A percentile compares a stretch with the other conserved stretches of the same genome.
Evolutionary conservation across 2,797 vertebrate species (phyloP).

Genomic region (Argyrosomus regius): DNA sequence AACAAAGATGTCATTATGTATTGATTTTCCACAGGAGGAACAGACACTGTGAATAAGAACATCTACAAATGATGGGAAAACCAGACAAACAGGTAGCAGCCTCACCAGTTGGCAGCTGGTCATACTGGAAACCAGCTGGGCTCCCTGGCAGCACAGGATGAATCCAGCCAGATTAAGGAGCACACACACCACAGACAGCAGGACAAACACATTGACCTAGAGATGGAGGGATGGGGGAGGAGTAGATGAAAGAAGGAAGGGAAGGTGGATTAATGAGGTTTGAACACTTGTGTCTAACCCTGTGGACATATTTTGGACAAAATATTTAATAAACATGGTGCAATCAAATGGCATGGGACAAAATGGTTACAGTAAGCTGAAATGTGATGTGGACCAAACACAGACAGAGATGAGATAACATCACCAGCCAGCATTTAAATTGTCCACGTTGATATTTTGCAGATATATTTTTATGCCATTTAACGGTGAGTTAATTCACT

Average conservation of each 20-base stretch:
- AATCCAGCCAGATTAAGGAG: slow-evolving; percentile 90
- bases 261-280: slow-evolving; percentile 28
- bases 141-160: slow-evolving; percentile 90
- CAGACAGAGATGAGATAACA: neutral
- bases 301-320: neutral
- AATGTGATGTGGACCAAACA: neutral
- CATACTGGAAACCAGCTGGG: slow-evolving; percentile 89
- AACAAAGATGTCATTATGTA: neutral
- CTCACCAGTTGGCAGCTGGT: slow-evolving; percentile 91
- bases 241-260: slow-evolving; percentile 9
- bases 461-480: too few relatives aligned
- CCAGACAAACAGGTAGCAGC: neutral
- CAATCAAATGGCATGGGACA: neutral
- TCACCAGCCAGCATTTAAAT: too few relatives aligned
- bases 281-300: neutral
- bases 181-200: slow-evolving; percentile 90
- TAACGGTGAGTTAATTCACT: too few relatives aligned
- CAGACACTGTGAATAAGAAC: neutral
- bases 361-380: neutral
- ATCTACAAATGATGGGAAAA: slow-evolving; percentile 1
- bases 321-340: neutral
- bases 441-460: too few relatives aligned
- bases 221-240: slow-evolving; percentile 40
- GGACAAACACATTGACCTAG: slow-evolving; percentile 90
- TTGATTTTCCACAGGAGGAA: neutral